phyloP scores from a whole-genome alignment of 2,888 invertebrate species.

The Cylindroiulus punctatus region DNA sequence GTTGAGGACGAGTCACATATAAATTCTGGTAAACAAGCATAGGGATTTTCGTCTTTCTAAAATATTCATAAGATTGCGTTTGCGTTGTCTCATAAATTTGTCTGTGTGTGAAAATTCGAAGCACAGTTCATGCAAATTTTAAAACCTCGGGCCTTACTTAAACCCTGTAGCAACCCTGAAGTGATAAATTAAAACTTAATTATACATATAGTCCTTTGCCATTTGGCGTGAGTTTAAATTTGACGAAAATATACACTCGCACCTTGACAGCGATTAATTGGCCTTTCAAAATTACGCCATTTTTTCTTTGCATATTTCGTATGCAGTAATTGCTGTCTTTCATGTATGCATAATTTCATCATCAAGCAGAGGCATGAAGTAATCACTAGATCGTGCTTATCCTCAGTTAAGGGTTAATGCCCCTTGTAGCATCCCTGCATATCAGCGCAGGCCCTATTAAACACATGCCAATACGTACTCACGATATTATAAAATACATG shows the following conservation, averaged over 20 bases:
- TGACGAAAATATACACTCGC: not conserved
- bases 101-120: not conserved
- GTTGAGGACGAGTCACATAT: not conserved
- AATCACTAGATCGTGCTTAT: too few relatives aligned
- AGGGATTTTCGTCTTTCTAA: not conserved
- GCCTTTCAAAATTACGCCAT: not conserved
- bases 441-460: too few relatives aligned
- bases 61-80: not conserved
- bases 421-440: too few relatives aligned
- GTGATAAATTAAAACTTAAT: not conserved
- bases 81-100: not conserved
- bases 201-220: too few relatives aligned
- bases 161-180: not conserved
- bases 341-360: too few relatives aligned
- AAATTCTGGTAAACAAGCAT: not conserved
- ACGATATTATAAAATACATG: too few relatives aligned
- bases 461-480: too few relatives aligned
- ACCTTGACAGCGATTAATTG: not conserved
- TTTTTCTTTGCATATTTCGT: not conserved
- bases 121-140: not conserved
- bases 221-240: not conserved
- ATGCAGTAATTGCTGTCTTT: too few relatives aligned
- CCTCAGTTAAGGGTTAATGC: too few relatives aligned
- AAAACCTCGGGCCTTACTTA: not conserved
- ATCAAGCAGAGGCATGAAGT: too few relatives aligned